Conservation (phyloP, 2,797 vertebrate species). For the Sebastes glaucus region DNA sequence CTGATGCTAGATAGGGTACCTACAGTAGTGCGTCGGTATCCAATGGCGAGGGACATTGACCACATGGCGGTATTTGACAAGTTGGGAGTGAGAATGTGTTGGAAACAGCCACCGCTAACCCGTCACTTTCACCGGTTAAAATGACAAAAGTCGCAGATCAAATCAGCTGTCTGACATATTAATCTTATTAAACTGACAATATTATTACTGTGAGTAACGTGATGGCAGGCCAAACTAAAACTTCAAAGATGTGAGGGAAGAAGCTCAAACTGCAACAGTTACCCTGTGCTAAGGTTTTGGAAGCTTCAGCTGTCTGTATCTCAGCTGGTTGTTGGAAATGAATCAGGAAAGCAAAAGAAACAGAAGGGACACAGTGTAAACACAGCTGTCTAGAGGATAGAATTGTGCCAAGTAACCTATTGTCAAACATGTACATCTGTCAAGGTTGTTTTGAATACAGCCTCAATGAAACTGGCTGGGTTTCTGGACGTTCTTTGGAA, state of each 20-base stretch:
- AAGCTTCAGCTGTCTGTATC: background rate
- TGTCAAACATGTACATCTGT: background rate
- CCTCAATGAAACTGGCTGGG: background rate
- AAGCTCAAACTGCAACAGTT: background rate
- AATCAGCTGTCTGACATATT: background rate
- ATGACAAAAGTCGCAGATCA: background rate
- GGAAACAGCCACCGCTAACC: too few relatives aligned
- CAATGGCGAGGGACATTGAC: too few relatives aligned
- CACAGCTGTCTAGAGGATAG: background rate
- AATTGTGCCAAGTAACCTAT: background rate
- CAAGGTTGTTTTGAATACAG: background rate
- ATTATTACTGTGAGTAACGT: too few relatives aligned
- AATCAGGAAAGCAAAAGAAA: background rate
- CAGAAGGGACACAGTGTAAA: background rate
- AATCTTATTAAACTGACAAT: too few relatives aligned
- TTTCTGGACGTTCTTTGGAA: background rate
- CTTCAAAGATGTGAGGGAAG: background rate
- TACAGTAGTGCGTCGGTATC: too few relatives aligned
- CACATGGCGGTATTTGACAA: too few relatives aligned
- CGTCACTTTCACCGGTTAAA: too few relatives aligned
- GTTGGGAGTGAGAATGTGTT: too few relatives aligned
- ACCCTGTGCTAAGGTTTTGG: background rate
- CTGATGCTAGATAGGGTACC: too few relatives aligned
- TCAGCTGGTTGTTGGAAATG: background rate
- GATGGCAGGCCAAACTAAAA: too few relatives aligned